Evolutionary conservation across 2,113 vertebrate species (phyloP).

Genomic region (Ammodytes dubius): DNA sequence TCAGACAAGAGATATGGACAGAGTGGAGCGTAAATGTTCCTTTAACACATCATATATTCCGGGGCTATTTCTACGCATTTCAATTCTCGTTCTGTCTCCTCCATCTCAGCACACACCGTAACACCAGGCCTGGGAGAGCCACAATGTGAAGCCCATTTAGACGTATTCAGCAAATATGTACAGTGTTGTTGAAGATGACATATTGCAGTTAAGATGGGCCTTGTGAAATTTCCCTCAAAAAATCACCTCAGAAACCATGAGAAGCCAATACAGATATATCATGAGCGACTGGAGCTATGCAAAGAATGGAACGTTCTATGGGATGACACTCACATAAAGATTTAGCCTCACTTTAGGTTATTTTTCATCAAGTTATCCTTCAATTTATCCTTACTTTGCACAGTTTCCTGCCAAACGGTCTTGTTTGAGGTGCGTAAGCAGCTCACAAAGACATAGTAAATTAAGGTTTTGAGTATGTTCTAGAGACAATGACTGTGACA

Average conservation of each 20-base stretch:
- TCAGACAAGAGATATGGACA: slow-evolving; percentile 54
- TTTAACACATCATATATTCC: slow-evolving; percentile 69
- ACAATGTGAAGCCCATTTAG: slow-evolving; percentile 28
- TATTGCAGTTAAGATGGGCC: slow-evolving; percentile 62
- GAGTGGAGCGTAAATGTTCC: slow-evolving; percentile 66
- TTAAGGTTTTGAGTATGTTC: background rate
- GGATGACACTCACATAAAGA: background rate
- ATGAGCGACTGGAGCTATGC: background rate
- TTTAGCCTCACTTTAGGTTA: background rate
- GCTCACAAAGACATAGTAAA: background rate
- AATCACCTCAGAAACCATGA: slow-evolving; percentile 38
- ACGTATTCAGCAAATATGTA: slow-evolving; percentile 64
- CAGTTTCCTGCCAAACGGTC: background rate
- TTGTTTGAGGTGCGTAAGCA: background rate
- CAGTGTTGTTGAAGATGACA: slow-evolving; percentile 59
- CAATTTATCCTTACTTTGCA: too few species aligned
- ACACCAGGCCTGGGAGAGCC: slow-evolving; percentile 36
- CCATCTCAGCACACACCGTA: slow-evolving; percentile 56
- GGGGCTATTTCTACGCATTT: slow-evolving; percentile 43
- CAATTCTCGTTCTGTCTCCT: slow-evolving; percentile 46
- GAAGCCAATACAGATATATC: slow-evolving; percentile 6
- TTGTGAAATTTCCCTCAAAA: slow-evolving; percentile 19
- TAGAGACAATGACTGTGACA: background rate
- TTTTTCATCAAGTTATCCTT: background rate
- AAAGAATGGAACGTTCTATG: slow-evolving; percentile 26